Evolutionary conservation across 2,797 vertebrate genomes (phyloP), one percentile per base, ranked within the genome.

Genomic region (Rhyacichthys aspro): DNA sequence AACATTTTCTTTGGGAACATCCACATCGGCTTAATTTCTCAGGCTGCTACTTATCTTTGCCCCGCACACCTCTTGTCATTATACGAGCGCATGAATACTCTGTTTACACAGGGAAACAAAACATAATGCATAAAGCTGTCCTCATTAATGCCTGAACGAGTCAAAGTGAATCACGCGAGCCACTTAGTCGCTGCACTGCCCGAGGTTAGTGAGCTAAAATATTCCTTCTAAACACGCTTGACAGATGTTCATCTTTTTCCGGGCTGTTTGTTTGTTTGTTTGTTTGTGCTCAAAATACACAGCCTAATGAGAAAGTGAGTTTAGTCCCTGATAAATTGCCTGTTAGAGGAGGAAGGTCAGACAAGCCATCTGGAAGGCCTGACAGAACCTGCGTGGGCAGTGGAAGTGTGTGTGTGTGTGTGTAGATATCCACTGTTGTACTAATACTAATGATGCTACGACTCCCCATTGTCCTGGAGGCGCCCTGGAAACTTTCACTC

Each of bases 321-420:
- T 12, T 19, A 7, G 47, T 48, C 37, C 9, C 64, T 75, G 68
- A 74, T 81, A 71, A 78, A 76, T 76, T 76, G 72, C 43, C 64
- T 74, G 74, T 77, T 82, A 72, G 66, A 57, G 45, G 41, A 53
- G 50, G 50, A 75, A 84, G 81, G 82, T 83, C 79, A 84, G 74
- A 62, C 8, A 33, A 75, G 74, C 79, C 76, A 76, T 78, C 71
- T 81, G 78, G 76, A 68, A 44, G 59, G 71, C 45, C 62, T 57
- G 68, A 62, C 57, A 63, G 38, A 62, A 60, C 52, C 53, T 66
- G 43, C 36, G 58, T 39, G 41, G 23, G 54, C 15, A 17, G 39
- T 43, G 28, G 17, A 12, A 37, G 12, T 6, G 41, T 66, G 45
- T 11, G 14, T 32, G 16, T 59, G 33, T 56, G 45, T 48, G 37